A percentile compares a stretch with the other conserved stretches of the same genome.
Evolutionary conservation across 2,888 invertebrate species (phyloP).

Genomic region (Iphiclides podalirius): DNA sequence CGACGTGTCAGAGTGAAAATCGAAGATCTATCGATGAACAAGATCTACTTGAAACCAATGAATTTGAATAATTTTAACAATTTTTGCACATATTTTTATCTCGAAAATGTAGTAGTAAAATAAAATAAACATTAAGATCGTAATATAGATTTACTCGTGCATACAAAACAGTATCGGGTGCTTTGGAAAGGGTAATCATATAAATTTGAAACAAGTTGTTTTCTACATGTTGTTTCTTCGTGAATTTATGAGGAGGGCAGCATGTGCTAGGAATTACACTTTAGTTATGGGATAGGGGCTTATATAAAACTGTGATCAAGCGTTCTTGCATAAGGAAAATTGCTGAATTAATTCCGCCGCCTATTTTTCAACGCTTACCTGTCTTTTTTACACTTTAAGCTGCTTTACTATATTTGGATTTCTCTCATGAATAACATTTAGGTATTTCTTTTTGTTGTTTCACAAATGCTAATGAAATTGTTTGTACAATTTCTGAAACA

Average conservation of each 20-base stretch:
- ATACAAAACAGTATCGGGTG: background rate
- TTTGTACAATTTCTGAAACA: too few relatives aligned
- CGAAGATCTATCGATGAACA: too few relatives aligned
- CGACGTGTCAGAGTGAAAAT: too few relatives aligned
- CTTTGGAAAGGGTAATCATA: conserved; percentile 6
- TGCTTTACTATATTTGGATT: background rate
- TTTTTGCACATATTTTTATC: too few relatives aligned
- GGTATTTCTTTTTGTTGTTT: background rate
- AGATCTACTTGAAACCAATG: too few relatives aligned
- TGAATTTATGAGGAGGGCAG: conserved; percentile 15
- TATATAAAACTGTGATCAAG: conserved; percentile 8
- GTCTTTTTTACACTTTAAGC: background rate
- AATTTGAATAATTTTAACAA: too few relatives aligned
- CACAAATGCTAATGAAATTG: background rate
- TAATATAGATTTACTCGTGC: too few relatives aligned
- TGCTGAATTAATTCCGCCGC: background rate
- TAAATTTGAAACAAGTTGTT: conserved; percentile 15
- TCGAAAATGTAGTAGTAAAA: too few relatives aligned
- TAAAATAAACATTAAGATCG: too few relatives aligned
- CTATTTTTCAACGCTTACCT: background rate
- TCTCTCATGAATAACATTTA: background rate
- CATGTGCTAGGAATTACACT: conserved; percentile 18
- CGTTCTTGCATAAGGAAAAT: background rate
- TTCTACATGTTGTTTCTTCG: conserved; percentile 11
- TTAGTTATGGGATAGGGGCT: conserved; percentile 2